These are phyloP conservation scores for Agriopis marginaria DNA, from an alignment of 2,888 invertebrate genomes.

Conservation along the genomic window DNA sequence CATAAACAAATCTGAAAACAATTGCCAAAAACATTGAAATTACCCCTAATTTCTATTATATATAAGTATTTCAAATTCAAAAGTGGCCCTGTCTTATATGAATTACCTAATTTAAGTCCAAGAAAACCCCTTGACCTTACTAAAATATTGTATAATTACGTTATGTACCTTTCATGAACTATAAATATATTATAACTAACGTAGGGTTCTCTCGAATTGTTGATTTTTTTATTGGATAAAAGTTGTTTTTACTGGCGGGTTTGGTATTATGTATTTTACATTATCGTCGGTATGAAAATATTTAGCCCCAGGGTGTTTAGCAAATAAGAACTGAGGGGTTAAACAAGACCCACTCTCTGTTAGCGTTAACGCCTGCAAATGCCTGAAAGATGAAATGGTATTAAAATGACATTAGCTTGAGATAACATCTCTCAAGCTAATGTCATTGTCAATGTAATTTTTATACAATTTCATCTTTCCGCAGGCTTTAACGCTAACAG, in stretches of 20 bases:
- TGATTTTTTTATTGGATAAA: background rate
- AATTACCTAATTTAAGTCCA: conserved; percentile 12
- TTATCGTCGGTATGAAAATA: background rate
- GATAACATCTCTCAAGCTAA: no score
- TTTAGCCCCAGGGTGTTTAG: conserved; percentile 14
- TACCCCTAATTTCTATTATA: background rate
- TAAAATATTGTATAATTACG: conserved; percentile 19
- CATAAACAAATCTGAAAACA: no score
- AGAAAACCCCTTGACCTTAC: conserved; percentile 20
- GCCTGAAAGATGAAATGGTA: no score
- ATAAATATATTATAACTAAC: conserved; percentile 9
- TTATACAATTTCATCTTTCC: no score
- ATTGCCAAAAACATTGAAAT: no score
- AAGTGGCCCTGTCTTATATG: conserved; percentile 11
- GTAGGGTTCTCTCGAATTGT: conserved; percentile 18
- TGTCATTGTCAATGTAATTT: no score
- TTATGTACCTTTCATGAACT: conserved; percentile 20
- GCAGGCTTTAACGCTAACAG: no score
- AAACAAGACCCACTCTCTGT: no score
- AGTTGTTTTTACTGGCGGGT: background rate
- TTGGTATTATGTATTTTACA: background rate
- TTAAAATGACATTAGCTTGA: no score
- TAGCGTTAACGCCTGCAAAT: no score
- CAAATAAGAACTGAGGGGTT: background rate
- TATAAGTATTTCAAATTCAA: background rate